Percentiles rank a stretch among this genome's conserved stretches.
Evolutionary conservation across 2,797 vertebrate genomes (phyloP).

Genomic region (Cirrhinus mrigala): DNA sequence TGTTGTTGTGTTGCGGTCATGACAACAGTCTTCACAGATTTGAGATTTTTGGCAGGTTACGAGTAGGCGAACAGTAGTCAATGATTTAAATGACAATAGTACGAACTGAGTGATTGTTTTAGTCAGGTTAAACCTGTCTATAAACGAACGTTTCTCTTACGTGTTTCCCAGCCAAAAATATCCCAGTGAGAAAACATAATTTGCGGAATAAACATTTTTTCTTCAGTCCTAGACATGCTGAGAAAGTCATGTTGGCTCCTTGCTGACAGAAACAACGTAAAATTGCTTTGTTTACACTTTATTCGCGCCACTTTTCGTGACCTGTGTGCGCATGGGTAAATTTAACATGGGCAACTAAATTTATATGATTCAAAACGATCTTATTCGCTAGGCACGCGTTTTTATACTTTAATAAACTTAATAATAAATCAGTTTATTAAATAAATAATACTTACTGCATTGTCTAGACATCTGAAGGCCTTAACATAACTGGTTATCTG

Average conservation of each 20-base stretch:
- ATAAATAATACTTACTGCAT: neutral
- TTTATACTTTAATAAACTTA: neutral
- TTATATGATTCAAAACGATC: neutral
- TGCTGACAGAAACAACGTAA: neutral
- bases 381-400: neutral
- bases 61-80: neutral
- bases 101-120: neutral
- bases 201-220: neutral
- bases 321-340: neutral
- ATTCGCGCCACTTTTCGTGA: neutral
- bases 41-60: neutral
- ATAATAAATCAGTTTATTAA: neutral
- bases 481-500: neutral
- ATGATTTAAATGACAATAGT: conserved; percentile 9
- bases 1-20: neutral
- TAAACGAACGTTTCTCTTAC: neutral
- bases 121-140: conserved; percentile 18
- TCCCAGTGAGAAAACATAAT: neutral
- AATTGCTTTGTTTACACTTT: conserved; percentile 9
- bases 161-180: neutral
- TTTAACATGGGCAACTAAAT: too few relatives aligned
- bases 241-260: neutral
- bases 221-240: neutral
- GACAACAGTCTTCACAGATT: neutral
- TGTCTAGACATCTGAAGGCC: neutral